Conservation (phyloP, 2,797 vertebrate genomes). For the Myotis planiceps region DNA sequence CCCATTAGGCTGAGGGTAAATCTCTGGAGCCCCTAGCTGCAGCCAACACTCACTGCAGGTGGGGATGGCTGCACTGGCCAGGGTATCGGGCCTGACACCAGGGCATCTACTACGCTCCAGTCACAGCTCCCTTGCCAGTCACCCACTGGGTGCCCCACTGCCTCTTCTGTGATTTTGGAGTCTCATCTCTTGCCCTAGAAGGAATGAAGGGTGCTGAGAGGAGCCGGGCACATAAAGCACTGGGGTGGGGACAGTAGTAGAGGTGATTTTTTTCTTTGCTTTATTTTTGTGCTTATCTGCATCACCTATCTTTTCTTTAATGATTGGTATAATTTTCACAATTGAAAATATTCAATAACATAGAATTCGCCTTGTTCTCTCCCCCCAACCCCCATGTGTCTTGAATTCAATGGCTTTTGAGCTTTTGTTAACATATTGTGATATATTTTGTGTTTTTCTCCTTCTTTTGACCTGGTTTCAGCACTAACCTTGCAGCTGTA, state of each 20-base stretch:
- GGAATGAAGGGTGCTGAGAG: neutral
- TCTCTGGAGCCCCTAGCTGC: neutral
- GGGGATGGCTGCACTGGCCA: no score
- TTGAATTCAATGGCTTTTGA: neutral
- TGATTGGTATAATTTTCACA: constrained; percentile 7
- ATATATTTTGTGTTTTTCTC: neutral
- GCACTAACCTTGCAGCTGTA: neutral
- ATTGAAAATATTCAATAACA: neutral
- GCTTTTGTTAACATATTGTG: neutral
- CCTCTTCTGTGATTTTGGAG: neutral
- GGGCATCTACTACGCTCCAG: neutral
- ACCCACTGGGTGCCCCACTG: neutral
- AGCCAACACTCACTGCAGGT: neutral
- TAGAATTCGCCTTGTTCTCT: neutral
- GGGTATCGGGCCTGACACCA: neutral
- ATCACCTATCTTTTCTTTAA: neutral
- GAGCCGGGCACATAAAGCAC: neutral
- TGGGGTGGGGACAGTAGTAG: neutral
- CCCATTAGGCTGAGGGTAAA: neutral
- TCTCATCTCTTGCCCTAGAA: neutral
- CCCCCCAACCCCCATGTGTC: neutral
- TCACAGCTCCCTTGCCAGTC: neutral
- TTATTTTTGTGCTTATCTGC: neutral
- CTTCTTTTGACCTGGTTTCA: neutral
- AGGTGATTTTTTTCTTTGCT: neutral